phyloP scores from a whole-genome alignment of 2,888 invertebrate species.

The Ditula angustiorana region DNA sequence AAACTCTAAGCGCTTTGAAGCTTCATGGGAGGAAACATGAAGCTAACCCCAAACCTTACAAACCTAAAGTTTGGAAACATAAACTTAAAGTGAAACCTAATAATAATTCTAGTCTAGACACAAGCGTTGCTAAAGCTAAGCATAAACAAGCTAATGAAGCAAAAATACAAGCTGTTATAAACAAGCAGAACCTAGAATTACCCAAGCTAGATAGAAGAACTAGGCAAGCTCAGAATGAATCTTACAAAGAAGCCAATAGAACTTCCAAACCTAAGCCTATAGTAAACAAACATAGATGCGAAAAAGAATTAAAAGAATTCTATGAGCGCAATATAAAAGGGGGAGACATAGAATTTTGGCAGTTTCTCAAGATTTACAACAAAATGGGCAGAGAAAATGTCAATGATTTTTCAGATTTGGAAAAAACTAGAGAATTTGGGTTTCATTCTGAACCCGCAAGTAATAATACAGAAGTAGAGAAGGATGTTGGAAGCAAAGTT shows the following conservation, averaged over 20 bases:
- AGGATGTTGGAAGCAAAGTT: constrained; percentile 7
- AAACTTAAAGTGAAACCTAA: constrained; percentile 47
- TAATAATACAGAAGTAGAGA: not conserved
- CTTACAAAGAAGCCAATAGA: constrained; percentile 46
- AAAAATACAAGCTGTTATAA: not conserved
- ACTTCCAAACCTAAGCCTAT: constrained; percentile 64
- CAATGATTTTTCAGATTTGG: constrained; percentile 65
- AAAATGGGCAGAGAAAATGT: constrained; percentile 68
- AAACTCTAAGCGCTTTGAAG: constrained; percentile 62
- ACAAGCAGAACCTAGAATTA: not conserved
- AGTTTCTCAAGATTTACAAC: constrained; percentile 75
- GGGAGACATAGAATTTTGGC: constrained; percentile 74
- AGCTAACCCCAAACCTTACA: constrained; percentile 62
- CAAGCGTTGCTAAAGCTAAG: no score
- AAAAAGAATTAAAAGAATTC: constrained; percentile 65
- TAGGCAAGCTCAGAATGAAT: not conserved
- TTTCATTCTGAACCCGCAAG: constrained; percentile 47
- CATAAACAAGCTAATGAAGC: not conserved
- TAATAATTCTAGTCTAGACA: constrained; percentile 10
- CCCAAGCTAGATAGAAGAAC: not conserved
- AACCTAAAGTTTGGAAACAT: constrained; percentile 65
- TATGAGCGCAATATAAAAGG: constrained; percentile 71
- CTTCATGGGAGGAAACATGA: constrained; percentile 67
- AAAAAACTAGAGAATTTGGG: constrained; percentile 62
- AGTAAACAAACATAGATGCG: constrained; percentile 68